These are phyloP conservation scores for Drosophila santomea DNA, from an alignment of 1,140 invertebrate species.

Conservation along the genomic window DNA sequence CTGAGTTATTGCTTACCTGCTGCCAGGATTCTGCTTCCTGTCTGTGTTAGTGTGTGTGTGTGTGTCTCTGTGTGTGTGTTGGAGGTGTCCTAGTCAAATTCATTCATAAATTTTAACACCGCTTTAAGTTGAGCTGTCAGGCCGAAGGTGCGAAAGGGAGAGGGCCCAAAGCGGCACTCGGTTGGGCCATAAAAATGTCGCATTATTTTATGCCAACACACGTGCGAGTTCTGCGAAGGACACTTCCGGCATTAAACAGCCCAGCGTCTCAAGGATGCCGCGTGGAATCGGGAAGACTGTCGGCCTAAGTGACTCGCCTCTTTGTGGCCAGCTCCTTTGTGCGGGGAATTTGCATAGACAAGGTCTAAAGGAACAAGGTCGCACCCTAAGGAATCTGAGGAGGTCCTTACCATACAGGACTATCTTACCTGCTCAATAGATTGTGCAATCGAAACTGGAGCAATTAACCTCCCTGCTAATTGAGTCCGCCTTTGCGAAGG, in stretches of 20 bases:
- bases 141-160: conserved; percentile 15
- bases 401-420: not conserved
- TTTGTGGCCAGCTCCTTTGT: conserved; percentile 47
- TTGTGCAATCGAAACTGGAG: conserved; percentile 41
- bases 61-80: not conserved
- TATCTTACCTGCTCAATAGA: conserved; percentile 14
- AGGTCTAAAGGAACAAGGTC: not conserved
- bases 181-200: conserved; percentile 76
- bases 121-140: conserved; percentile 60
- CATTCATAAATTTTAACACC: conserved; percentile 78
- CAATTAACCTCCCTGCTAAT: conserved; percentile 41
- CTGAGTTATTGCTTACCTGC: conserved; percentile 60
- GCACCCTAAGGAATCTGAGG: conserved; percentile 1
- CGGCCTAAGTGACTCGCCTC: conserved; percentile 50
- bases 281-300: conserved; percentile 15
- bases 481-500: conserved; percentile 25
- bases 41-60: not conserved
- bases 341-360: conserved; percentile 35
- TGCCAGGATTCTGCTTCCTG: conserved; percentile 22
- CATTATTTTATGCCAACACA: conserved; percentile 69
- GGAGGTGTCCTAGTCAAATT: conserved; percentile 52
- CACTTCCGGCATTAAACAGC: conserved; percentile 71
- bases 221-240: conserved; percentile 65
- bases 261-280: conserved; percentile 47
- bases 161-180: conserved; percentile 49